A percentile compares a stretch with the other conserved stretches of the same genome.
Evolutionary conservation across 2,113 vertebrate species (phyloP).

Genomic region (Puffinus mauretanicus): DNA sequence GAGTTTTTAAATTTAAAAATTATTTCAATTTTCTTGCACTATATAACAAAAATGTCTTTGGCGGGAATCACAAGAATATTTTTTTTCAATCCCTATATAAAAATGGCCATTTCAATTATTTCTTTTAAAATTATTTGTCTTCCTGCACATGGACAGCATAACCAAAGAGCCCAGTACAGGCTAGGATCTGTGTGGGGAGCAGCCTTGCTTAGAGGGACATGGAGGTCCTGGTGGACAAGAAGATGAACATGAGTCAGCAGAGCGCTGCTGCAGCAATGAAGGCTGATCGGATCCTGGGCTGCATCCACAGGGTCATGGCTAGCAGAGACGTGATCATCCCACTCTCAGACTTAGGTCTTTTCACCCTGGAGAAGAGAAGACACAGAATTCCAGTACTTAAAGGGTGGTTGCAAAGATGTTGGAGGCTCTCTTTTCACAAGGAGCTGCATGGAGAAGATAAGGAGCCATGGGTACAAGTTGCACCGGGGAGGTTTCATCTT

Average conservation of each 20-base stretch:
- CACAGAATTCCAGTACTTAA: not conserved
- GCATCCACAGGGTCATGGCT: too few relatives aligned
- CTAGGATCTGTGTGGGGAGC: not conserved
- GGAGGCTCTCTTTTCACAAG: not conserved
- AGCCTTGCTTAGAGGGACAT: not conserved
- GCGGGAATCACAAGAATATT: not conserved
- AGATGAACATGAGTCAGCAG: not conserved
- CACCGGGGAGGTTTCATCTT: accelerated
- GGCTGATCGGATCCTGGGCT: not conserved
- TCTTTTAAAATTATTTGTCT: not conserved
- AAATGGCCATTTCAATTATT: not conserved
- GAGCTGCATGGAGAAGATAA: not conserved
- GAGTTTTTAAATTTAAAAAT: not conserved
- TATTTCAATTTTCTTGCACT: not conserved
- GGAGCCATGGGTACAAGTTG: not conserved
- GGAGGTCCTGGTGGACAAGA: not conserved
- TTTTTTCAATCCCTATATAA: not conserved
- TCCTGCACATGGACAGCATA: not conserved
- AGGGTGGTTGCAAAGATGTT: not conserved
- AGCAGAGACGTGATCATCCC: accelerated
- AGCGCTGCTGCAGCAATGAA: accelerated
- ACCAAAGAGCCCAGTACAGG: accelerated
- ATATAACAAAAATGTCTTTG: not conserved
- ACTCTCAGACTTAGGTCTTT: not conserved
- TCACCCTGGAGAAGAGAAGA: not conserved